Conservation (phyloP, 2,888 invertebrate species). For the Lycocerus yunnanus region DNA sequence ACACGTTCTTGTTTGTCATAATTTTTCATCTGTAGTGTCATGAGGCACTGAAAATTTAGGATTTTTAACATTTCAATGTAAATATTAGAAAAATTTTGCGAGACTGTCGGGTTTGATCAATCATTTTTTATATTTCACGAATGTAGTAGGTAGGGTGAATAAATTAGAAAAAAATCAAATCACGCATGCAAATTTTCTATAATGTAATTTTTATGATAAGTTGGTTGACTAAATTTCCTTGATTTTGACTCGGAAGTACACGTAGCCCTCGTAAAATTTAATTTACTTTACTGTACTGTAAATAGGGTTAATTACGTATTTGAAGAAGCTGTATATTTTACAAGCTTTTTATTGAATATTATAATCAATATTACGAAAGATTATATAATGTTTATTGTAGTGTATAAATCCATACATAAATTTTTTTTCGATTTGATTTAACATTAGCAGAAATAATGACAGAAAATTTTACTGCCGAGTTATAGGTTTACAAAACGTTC, state of each 20-base stretch:
- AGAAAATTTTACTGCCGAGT: background rate
- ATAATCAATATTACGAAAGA: background rate
- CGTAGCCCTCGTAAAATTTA: background rate
- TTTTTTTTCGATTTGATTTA: background rate
- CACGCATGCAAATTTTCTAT: constrained; percentile 35
- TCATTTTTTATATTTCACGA: constrained; percentile 21
- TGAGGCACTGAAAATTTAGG: constrained; percentile 15
- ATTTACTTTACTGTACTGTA: background rate
- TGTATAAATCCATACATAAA: no score
- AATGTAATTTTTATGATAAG: constrained; percentile 33
- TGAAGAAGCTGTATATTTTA: background rate
- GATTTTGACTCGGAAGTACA: constrained; percentile 19
- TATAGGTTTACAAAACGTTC: background rate
- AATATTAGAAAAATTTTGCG: constrained; percentile 19
- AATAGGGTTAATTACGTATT: background rate
- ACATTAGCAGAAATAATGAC: background rate
- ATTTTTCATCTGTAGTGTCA: constrained; percentile 28
- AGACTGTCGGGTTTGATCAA: constrained; percentile 22
- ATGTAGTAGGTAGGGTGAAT: constrained; percentile 22
- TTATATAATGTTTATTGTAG: background rate
- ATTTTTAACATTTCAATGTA: constrained; percentile 27
- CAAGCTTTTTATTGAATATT: background rate
- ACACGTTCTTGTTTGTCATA: constrained; percentile 34
- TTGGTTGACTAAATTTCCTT: constrained; percentile 26
- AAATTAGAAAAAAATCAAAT: constrained; percentile 36